Evolutionary conservation across 2,888 invertebrate species (phyloP).

Genomic region (Clostera curtula): DNA sequence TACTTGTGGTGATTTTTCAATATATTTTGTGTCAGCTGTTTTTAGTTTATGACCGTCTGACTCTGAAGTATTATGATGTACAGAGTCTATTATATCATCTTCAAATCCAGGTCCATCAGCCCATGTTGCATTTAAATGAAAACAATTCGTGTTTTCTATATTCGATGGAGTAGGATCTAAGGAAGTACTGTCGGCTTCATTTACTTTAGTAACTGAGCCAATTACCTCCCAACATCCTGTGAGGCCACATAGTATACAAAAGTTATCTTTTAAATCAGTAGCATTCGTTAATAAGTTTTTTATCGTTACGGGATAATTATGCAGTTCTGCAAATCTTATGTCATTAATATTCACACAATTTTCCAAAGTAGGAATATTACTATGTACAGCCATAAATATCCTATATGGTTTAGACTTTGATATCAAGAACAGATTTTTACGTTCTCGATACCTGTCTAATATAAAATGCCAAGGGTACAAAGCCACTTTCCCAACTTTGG

Average conservation of each 20-base stretch:
- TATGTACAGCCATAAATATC: constrained; percentile 52
- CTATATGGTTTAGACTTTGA: constrained; percentile 42
- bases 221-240: constrained; percentile 58
- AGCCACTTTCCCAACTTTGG: constrained; percentile 39
- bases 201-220: constrained; percentile 49
- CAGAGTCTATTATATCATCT: no score
- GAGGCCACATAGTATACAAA: constrained; percentile 59
- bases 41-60: neutral
- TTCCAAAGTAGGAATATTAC: constrained; percentile 33
- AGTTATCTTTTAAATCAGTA: constrained; percentile 43
- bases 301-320: constrained; percentile 52
- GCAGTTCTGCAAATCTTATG: constrained; percentile 44
- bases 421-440: constrained; percentile 52
- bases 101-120: no score
- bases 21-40: neutral
- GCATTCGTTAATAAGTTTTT: constrained; percentile 51
- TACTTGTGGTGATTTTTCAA: no score
- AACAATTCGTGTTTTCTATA: constrained; percentile 1
- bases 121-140: constrained; percentile 1
- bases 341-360: constrained; percentile 51
- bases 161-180: constrained; percentile 6
- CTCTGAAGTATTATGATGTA: no score
- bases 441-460: constrained; percentile 45
- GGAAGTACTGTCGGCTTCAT: constrained; percentile 11
- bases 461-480: constrained; percentile 56